These are phyloP conservation scores for Stegodyphus dumicola DNA, from an alignment of 1,140 invertebrate genomes.

Conservation along the genomic window DNA sequence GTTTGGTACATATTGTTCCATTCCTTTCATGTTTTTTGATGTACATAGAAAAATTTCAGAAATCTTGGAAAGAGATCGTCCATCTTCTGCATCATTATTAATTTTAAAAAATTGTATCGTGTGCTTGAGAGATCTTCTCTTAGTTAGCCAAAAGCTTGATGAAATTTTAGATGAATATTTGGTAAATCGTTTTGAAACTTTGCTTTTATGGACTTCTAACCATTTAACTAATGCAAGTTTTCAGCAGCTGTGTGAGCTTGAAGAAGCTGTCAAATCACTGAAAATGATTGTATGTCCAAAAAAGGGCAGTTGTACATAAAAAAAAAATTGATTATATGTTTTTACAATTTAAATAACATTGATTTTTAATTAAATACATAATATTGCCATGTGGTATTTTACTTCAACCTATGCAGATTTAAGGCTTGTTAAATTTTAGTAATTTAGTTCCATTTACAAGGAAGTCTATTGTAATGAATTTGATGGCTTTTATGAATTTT, in stretches of 20 bases:
- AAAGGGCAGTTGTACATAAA: no score
- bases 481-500: no score
- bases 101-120: constrained; percentile 13
- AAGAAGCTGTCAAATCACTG: neutral
- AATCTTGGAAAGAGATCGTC: constrained; percentile 8
- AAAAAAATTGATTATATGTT: no score
- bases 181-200: constrained; percentile 6
- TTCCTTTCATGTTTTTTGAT: constrained; percentile 20
- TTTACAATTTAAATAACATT: no score
- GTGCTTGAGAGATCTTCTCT: neutral
- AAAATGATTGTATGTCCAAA: neutral
- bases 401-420: no score
- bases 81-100: neutral
- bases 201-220: constrained; percentile 29
- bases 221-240: constrained; percentile 38
- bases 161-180: neutral
- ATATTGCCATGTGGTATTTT: no score
- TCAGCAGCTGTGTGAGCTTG: constrained; percentile 25
- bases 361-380: no score
- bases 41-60: constrained; percentile 9
- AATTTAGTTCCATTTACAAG: no score
- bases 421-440: no score
- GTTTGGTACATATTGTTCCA: constrained; percentile 12
- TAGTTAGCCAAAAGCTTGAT: neutral
- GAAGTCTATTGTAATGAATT: no score